phyloP scores from a whole-genome alignment of 1,140 invertebrate genomes.

The Xylocopa sonorina region DNA sequence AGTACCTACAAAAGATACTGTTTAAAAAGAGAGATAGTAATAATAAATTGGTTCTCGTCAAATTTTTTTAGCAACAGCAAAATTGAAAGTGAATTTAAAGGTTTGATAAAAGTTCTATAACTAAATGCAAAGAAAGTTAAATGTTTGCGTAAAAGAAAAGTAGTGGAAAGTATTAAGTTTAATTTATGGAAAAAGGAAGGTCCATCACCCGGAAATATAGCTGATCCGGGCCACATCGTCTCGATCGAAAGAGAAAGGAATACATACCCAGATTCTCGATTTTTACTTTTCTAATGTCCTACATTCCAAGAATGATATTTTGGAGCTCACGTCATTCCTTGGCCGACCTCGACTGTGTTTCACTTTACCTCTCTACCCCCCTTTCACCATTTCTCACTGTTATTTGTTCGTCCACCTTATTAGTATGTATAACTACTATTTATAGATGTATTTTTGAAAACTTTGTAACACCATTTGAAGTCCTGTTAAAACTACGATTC shows the following conservation, averaged over 20 bases:
- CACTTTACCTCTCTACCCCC: constrained; percentile 13
- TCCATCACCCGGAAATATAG: constrained; percentile 40
- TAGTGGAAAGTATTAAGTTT: constrained; percentile 29
- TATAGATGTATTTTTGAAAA: background rate
- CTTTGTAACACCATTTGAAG: background rate
- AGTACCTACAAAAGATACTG: no score
- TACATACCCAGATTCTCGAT: constrained; percentile 19
- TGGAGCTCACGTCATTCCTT: constrained; percentile 40
- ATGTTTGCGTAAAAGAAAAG: background rate
- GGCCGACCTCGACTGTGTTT: constrained; percentile 35
- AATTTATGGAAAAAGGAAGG: constrained; percentile 50
- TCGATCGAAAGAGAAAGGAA: constrained; percentile 50
- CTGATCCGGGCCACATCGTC: constrained; percentile 21
- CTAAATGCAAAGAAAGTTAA: constrained; percentile 18
- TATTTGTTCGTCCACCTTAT: constrained; percentile 6
- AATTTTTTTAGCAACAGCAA: background rate
- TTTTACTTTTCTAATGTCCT: constrained; percentile 54
- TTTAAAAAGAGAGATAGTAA: background rate
- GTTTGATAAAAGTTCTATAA: background rate
- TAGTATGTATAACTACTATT: constrained; percentile 18
- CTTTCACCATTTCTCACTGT: background rate
- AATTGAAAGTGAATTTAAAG: background rate
- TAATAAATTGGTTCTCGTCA: background rate
- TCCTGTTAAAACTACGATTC: background rate
- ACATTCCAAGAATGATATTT: constrained; percentile 51